Base-by-base conservation (phyloP, 2,888 invertebrate species). In the Emmelina monodactyla region DNA sequence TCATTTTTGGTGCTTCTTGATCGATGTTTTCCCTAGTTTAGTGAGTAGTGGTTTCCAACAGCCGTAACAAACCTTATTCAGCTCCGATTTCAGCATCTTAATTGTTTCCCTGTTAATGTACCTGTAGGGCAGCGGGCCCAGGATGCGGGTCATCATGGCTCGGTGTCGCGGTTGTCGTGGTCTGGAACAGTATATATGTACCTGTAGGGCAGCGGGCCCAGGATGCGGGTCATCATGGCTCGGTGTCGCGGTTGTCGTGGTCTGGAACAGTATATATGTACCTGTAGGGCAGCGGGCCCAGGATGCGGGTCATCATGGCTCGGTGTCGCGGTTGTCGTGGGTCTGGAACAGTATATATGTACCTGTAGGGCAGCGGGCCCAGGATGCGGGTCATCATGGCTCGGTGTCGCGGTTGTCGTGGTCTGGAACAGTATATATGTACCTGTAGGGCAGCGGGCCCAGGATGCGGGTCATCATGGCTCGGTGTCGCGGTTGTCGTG, bases 331-430 rank as follows among this genome's bases (percentile, higher is more conserved):
- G 82, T 99, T 99, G 81, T 99, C 98, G 79, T 99, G 99, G 25
- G 99, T 99, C 87, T 99, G 97, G 85, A 99, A 99, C 50, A 99
- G 85, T n/a, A n/a, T n/a, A n/a, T 6, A n/a, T 29, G 14, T 73
- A 94, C 95, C 97, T 88, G 81, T 92, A 92, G 34, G 99, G 98
- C 65, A 99, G 89, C 50, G 94, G 89, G 41, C 99, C 98, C 42
- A 99, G 84, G 57, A 99, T 98, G 54, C 97, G 84, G 78, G 99
- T 97, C 99, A 99, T 99, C 98, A 99, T 99, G 49, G 99, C 99
- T 63, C 99, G 86, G 83, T 99, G 99, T 99, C 99, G 48, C 96
- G 88, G 82, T 99, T 99, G 81, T 99, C 98, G 79, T 99, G 99
- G 99, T 99, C 87, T 99, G 97, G 85, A 99, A 99, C 50, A 99